phyloP scores from a whole-genome alignment of 2,797 vertebrate species.

The Rhodeus uyekii region DNA sequence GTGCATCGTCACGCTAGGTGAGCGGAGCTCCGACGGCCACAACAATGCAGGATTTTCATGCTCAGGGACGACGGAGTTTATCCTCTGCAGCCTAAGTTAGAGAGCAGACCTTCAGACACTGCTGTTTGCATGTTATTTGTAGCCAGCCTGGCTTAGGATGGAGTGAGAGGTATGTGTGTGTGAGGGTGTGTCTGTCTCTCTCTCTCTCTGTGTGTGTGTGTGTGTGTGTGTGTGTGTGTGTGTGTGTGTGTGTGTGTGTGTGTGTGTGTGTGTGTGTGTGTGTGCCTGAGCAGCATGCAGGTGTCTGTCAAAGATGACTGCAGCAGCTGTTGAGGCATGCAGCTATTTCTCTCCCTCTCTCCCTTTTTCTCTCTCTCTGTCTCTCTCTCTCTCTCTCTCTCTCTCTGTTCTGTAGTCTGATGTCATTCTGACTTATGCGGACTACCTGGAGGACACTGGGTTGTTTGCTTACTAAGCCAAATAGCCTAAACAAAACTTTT shows the following conservation, averaged over 20 bases:
- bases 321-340: conserved; percentile 65
- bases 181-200: too few species aligned
- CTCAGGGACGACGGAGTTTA: conserved; percentile 20
- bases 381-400: conserved; percentile 1
- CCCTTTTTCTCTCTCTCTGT: neutral
- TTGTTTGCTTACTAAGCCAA: conserved; percentile 56
- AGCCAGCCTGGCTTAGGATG: conserved; percentile 62
- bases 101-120: neutral
- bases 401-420: conserved; percentile 64
- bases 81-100: conserved; percentile 18
- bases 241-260: conserved; percentile 70
- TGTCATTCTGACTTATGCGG: conserved; percentile 66
- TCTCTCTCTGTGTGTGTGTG: conserved; percentile 43
- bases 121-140: conserved; percentile 43
- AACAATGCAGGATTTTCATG: neutral
- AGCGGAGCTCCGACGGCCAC: conserved; percentile 8
- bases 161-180: conserved; percentile 75
- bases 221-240: conserved; percentile 48
- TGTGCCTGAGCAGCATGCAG: conserved; percentile 50
- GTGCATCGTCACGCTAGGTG: conserved; percentile 52
- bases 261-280: conserved; percentile 43
- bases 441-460: conserved; percentile 55
- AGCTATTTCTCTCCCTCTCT: conserved; percentile 58
- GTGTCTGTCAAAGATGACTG: conserved; percentile 66
- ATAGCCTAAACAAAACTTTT: conserved; percentile 60